Evolutionary conservation across 2,888 invertebrate genomes (phyloP), one percentile per base, ranked within the genome.

Genomic region (Apocheima hispidaria): DNA sequence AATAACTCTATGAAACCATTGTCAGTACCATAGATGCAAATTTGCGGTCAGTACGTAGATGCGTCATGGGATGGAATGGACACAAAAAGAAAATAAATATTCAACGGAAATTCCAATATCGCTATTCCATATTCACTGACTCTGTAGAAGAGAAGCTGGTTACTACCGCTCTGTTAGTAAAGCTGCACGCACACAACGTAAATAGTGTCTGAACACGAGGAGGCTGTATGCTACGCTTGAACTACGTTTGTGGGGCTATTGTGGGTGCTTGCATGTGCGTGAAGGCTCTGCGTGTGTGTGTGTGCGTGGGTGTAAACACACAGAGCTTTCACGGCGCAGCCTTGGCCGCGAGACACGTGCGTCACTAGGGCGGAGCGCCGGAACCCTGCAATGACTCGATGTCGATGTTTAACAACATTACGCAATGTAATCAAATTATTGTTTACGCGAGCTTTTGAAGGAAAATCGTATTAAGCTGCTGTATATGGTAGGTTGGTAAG

Each of bases 281-380:
- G 53, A 52, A 57, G 69, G 60, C 44, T 60, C 28, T 4, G 28
- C 57, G 69, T 68, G 71, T 71, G 74, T 71, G 74, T 72, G 77
- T 54, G 63, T 69, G 86, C 80, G 85, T 86, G 79, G 84, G 87
- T 79, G 80, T 80, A 78, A 75, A 87, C 80, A 86, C 83, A 82
- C 81, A 81, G 82, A 90, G 91, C 91, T 92, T 92, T 91, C 92
- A 90, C 90, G 82, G 71, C 78, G 79, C 90, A 92, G 91, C 92
- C 92, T 92, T 92, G 92, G 92, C 92, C 91, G 86, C 88, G 79
- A 87, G 84, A 90, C 92, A 92, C 92, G 92, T 91, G 92, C 90
- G 87, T 81, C 81, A 73, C 57, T 87, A 90, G 88, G 84, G 90
- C 74, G 80, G 87, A 66, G 75, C 74, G 68, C 59, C 67, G 61